A percentile compares a stretch with the other conserved stretches of the same genome.
Evolutionary conservation across 2,888 invertebrate genomes (phyloP).

Genomic region (Creontiades dilutus): DNA sequence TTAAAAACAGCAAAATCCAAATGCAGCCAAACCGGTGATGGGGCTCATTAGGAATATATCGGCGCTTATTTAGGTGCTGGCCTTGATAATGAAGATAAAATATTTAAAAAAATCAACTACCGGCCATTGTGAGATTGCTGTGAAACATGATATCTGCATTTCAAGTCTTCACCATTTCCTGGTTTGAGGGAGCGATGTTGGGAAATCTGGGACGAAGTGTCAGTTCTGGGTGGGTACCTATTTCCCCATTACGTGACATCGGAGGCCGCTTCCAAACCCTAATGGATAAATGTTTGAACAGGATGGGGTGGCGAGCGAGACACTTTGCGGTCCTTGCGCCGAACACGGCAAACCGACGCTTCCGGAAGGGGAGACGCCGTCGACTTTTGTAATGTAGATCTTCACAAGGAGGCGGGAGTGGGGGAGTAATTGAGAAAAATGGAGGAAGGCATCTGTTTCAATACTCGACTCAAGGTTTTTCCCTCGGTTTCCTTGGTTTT

Average conservation of each 20-base stretch:
- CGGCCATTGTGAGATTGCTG: too few species aligned
- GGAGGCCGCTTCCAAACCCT: background rate
- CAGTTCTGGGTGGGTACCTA: constrained; percentile 4
- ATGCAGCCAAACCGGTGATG: too few species aligned
- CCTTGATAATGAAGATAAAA: too few species aligned
- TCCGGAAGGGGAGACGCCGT: background rate
- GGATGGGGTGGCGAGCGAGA: constrained; percentile 32
- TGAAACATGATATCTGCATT: too few species aligned
- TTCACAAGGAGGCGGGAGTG: background rate
- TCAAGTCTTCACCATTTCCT: too few species aligned
- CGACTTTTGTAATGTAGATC: constrained; percentile 32
- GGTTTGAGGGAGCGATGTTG: too few species aligned
- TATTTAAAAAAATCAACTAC: too few species aligned
- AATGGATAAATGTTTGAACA: constrained; percentile 54
- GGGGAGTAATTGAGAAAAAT: constrained; percentile 45
- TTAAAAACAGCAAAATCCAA: too few species aligned
- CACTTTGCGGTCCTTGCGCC: constrained; percentile 4
- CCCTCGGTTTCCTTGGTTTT: background rate
- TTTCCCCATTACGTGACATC: constrained; percentile 23
- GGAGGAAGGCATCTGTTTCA: constrained; percentile 32
- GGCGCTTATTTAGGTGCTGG: too few species aligned
- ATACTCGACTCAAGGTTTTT: background rate
- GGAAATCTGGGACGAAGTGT: background rate
- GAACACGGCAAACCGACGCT: background rate
- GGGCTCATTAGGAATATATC: too few species aligned